A percentile compares a stretch with the other conserved stretches of the same genome.
Conservation (phyloP, 2,888 invertebrate genomes). For the Heliconius ismenius region DNA sequence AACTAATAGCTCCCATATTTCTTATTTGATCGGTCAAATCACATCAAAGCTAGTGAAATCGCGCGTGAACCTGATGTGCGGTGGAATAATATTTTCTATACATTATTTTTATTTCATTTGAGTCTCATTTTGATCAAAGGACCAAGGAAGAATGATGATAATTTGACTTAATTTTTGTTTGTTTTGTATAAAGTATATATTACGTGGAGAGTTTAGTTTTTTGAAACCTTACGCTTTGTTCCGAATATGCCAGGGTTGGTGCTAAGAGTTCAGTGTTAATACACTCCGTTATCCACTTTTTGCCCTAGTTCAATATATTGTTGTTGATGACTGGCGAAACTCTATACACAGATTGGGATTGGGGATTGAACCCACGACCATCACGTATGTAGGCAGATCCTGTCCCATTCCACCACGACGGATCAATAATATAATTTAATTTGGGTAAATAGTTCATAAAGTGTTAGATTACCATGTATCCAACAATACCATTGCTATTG, state of each 20-base stretch:
- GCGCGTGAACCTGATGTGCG: slow-evolving; percentile 47
- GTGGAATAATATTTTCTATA: slow-evolving; percentile 35
- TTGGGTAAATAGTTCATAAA: not conserved
- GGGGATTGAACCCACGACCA: not conserved
- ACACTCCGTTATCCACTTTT: too few species aligned
- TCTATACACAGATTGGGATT: too few species aligned
- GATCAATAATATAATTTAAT: too few species aligned
- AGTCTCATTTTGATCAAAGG: slow-evolving; percentile 31
- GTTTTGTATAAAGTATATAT: not conserved
- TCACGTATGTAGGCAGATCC: too few species aligned
- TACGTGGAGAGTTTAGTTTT: not conserved
- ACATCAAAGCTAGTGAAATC: slow-evolving; percentile 53
- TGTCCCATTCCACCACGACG: too few species aligned
- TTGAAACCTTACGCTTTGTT: not conserved
- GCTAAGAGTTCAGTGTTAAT: too few species aligned
- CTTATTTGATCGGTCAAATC: slow-evolving; percentile 27
- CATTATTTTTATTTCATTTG: slow-evolving; percentile 23
- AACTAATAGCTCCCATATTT: slow-evolving; percentile 11
- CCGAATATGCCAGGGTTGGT: not conserved
- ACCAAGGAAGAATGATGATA: slow-evolving; percentile 15
- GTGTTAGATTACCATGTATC: not conserved
- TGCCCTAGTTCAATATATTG: not conserved
- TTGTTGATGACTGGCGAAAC: not conserved
- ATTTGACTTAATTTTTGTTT: too few species aligned
- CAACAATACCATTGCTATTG: not conserved